These are phyloP conservation scores for Exocentrus adspersus DNA, from an alignment of 2,888 invertebrate species.

Conservation along the genomic window DNA sequence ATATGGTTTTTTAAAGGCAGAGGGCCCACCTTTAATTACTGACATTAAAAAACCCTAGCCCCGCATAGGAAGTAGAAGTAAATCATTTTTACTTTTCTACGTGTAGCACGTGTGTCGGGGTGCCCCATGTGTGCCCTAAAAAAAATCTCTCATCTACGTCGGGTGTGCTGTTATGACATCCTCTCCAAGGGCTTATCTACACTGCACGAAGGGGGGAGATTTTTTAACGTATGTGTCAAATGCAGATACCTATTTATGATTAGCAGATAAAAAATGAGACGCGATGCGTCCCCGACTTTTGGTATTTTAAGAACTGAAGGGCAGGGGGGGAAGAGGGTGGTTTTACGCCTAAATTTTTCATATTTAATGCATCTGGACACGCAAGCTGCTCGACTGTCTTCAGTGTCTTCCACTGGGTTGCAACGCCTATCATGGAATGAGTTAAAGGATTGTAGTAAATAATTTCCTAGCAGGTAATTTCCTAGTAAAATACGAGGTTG, in stretches of 20 bases:
- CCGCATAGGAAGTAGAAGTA: slow-evolving; percentile 5
- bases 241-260: slow-evolving; percentile 48
- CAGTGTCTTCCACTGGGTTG: no score
- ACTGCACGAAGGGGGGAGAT: slow-evolving; percentile 24
- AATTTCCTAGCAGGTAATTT: no score
- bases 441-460: no score
- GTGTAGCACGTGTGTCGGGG: slow-evolving; percentile 33
- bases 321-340: no score
- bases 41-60: background rate
- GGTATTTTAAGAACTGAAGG: slow-evolving; percentile 41
- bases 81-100: slow-evolving; percentile 31
- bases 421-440: no score
- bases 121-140: slow-evolving; percentile 33
- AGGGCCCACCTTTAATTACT: background rate
- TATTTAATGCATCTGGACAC: slow-evolving; percentile 33
- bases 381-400: slow-evolving; percentile 23
- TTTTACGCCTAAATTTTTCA: slow-evolving; percentile 42
- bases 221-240: slow-evolving; percentile 46
- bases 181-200: slow-evolving; percentile 31
- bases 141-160: slow-evolving; percentile 32
- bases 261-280: slow-evolving; percentile 38
- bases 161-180: slow-evolving; percentile 39
- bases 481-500: no score
- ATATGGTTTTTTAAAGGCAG: slow-evolving; percentile 1
- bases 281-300: slow-evolving; percentile 18